Evolutionary conservation across 2,797 vertebrate species (phyloP).

Genomic region (Neomorphus geoffroyi): DNA sequence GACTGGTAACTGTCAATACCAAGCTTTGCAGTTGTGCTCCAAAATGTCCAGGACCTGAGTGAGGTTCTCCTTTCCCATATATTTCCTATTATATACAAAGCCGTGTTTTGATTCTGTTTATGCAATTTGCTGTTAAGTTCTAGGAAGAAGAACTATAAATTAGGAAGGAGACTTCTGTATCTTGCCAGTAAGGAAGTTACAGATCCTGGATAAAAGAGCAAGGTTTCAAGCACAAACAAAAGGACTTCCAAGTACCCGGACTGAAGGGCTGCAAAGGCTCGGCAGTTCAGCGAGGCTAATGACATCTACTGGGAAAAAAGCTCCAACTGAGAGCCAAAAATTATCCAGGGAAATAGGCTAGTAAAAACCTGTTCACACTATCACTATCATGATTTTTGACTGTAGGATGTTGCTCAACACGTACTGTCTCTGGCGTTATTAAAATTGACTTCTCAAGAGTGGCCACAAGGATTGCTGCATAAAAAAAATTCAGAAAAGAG

Average conservation of each 20-base stretch:
- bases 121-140: neutral
- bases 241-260: neutral
- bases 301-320: neutral
- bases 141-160: neutral
- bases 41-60: neutral
- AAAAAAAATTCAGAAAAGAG: neutral
- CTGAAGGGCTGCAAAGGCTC: neutral
- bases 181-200: neutral
- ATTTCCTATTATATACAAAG: neutral
- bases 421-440: neutral
- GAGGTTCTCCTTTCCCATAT: accelerated
- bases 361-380: neutral
- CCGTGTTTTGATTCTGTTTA: neutral
- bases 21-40: neutral
- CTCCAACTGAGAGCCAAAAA: neutral
- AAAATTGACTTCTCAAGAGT: neutral
- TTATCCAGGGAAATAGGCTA: neutral
- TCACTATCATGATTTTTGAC: neutral
- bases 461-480: neutral
- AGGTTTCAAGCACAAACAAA: neutral
- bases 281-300: neutral
- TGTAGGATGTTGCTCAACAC: neutral
- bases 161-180: neutral
- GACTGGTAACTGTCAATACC: neutral
- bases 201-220: neutral